These are phyloP conservation scores for Trachemys scripta DNA, from an alignment of 2,113 vertebrate species.

Conservation along the genomic window DNA sequence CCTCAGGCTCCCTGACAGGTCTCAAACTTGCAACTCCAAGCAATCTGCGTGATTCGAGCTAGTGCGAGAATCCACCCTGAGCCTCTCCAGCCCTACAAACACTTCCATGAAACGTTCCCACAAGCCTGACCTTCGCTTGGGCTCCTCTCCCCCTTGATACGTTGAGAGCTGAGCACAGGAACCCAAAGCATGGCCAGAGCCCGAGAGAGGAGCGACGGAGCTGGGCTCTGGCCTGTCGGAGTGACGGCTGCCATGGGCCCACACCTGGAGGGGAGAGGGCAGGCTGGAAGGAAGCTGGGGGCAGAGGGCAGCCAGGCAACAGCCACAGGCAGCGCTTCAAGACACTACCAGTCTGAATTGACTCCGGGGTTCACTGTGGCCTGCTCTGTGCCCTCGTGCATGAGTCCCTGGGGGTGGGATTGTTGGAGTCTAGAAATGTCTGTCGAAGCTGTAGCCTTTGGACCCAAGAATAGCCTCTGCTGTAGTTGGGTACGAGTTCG, in stretches of 20 bases:
- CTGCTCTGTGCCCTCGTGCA: background rate
- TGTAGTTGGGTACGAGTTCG: background rate
- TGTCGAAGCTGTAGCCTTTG: accelerated
- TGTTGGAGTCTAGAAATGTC: accelerated
- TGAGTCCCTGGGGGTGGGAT: background rate
- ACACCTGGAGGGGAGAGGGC: background rate
- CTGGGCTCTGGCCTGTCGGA: background rate
- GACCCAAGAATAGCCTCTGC: background rate
- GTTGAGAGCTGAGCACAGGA: background rate
- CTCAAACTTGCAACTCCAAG: background rate
- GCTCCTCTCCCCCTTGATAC: background rate
- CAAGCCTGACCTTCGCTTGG: background rate
- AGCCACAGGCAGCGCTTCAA: background rate
- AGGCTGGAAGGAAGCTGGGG: background rate
- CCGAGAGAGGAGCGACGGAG: background rate
- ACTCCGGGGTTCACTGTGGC: background rate
- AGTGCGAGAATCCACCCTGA: background rate
- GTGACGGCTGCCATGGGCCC: background rate
- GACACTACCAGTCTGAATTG: background rate
- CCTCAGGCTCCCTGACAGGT: background rate
- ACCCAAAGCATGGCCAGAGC: background rate
- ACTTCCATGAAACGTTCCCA: background rate
- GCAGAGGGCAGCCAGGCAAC: background rate
- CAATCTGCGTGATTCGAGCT: background rate
- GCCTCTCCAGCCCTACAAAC: background rate